These are phyloP conservation scores for Dolichallabes microphthalmus DNA, from an alignment of 2,113 vertebrate genomes.

Conservation along the genomic window DNA sequence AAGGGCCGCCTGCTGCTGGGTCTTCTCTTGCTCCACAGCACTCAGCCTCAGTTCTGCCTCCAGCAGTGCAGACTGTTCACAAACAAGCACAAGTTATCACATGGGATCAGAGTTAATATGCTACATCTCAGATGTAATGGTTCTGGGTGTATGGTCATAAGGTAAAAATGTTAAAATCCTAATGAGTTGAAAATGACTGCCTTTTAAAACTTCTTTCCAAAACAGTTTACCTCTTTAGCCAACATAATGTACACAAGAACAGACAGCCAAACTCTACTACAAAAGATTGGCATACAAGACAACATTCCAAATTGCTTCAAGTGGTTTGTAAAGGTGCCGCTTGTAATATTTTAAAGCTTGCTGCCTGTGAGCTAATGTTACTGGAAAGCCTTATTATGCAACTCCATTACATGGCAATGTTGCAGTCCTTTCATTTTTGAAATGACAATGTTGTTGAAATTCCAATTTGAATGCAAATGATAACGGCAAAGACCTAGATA, in stretches of 20 bases:
- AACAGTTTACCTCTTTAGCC: neutral
- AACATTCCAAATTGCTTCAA: neutral
- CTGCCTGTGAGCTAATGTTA: neutral
- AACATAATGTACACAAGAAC: neutral
- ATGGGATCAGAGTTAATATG: neutral
- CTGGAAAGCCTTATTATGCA: neutral
- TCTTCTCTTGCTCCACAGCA: slow-evolving; percentile 70
- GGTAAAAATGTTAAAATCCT: neutral
- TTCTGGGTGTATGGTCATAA: neutral
- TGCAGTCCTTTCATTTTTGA: neutral
- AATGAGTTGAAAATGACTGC: neutral
- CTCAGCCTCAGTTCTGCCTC: slow-evolving; percentile 67
- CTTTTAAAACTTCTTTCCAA: neutral
- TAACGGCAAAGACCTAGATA: neutral
- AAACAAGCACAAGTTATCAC: neutral
- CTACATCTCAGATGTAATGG: neutral
- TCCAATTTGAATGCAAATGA: neutral
- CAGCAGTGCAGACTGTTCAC: slow-evolving; percentile 69
- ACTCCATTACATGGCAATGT: neutral
- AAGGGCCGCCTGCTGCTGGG: slow-evolving; percentile 65
- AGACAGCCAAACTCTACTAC: neutral
- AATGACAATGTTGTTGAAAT: neutral
- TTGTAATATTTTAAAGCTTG: neutral
- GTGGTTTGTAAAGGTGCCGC: neutral
- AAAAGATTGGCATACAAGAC: neutral